phyloP scores from a whole-genome alignment of 2,797 vertebrate species.

The Streptopelia turtur region DNA sequence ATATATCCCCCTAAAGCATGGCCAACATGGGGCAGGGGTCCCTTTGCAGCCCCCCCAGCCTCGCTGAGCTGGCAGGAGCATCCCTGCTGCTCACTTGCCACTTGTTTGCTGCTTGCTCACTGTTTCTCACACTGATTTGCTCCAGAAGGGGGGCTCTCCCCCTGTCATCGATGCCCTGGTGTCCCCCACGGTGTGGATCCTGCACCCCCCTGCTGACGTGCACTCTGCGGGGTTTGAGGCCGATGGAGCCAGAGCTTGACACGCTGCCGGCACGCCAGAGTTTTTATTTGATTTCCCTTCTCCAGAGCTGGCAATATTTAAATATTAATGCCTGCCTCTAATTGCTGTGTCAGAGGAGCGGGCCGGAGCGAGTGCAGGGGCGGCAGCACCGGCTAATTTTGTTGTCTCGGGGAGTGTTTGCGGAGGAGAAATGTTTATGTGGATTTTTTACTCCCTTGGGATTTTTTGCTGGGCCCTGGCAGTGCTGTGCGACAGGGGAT shows the following conservation, averaged over 20 bases:
- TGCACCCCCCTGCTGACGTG: accelerated
- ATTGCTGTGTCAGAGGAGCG: constrained; percentile 43
- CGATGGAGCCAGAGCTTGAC: neutral
- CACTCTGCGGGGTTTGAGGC: neutral
- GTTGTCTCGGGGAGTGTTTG: constrained; percentile 28
- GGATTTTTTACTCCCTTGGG: neutral
- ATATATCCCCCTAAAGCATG: accelerated
- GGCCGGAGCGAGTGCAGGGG: neutral
- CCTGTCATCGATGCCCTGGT: accelerated
- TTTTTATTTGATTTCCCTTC: constrained; percentile 44
- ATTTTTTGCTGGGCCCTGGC: neutral
- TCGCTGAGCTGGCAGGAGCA: neutral
- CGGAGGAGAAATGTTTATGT: constrained; percentile 19
- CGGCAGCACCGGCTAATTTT: neutral
- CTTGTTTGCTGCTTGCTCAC: too few species aligned
- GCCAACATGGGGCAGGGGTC: accelerated
- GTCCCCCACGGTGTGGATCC: accelerated
- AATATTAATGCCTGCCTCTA: constrained; percentile 61
- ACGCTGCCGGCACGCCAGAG: neutral
- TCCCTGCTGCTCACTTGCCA: neutral
- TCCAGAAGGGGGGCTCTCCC: neutral
- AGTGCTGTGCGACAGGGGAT: accelerated
- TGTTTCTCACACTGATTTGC: neutral
- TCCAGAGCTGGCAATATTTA: constrained; percentile 44
- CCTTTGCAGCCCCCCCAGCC: neutral